Conservation (phyloP, 2,797 vertebrate species). For the Chlorospingus semifuscus region DNA sequence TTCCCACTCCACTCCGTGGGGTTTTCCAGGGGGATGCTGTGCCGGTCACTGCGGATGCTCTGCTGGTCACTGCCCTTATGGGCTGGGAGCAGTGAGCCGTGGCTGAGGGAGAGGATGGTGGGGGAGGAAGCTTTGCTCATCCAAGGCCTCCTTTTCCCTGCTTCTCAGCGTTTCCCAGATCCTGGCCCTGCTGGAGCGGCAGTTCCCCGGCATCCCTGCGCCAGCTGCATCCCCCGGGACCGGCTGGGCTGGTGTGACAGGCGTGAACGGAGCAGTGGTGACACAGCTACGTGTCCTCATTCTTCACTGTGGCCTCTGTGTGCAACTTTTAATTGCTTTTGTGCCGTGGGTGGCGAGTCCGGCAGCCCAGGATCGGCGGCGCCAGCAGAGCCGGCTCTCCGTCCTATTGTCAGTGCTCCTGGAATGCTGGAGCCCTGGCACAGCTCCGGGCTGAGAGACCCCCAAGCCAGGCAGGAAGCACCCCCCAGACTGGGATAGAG, state of each 20-base stretch:
- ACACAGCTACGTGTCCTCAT: constrained; percentile 36
- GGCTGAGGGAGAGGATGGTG: background rate
- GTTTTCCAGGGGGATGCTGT: background rate
- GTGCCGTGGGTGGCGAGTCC: constrained; percentile 39
- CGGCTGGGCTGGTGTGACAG: constrained; percentile 24
- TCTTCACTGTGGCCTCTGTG: constrained; percentile 43
- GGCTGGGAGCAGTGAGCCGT: background rate
- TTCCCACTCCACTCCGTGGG: rapidly evolving
- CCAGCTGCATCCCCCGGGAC: background rate
- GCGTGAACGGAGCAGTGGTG: background rate
- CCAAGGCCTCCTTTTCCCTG: background rate
- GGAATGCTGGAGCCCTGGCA: background rate
- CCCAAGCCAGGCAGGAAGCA: background rate
- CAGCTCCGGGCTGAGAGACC: background rate
- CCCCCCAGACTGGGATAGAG: background rate
- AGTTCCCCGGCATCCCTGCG: background rate
- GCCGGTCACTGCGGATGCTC: background rate
- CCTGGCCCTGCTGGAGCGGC: rapidly evolving
- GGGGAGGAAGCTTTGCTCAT: background rate
- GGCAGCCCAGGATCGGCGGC: background rate
- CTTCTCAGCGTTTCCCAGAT: rapidly evolving
- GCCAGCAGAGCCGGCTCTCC: background rate
- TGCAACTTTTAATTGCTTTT: constrained; percentile 56
- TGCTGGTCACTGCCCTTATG: rapidly evolving
- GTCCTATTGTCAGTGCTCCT: background rate